A percentile compares a stretch with the other conserved stretches of the same genome.
These are phyloP conservation scores for Lasioglossum malachurum DNA, from an alignment of 2,888 invertebrate species.

Conservation along the genomic window DNA sequence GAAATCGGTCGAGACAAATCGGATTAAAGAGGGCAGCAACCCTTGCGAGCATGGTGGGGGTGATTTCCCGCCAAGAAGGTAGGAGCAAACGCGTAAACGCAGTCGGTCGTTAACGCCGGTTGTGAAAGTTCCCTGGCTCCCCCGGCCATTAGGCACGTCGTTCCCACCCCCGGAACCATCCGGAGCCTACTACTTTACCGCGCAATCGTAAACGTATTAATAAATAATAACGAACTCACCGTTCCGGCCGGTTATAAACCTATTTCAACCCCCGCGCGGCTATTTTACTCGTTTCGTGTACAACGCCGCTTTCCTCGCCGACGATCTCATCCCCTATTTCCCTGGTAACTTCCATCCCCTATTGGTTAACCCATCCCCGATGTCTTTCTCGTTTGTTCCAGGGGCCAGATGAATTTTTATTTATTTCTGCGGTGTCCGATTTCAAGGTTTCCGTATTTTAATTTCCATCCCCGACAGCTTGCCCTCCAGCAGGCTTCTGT, in stretches of 20 bases:
- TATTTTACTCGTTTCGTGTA: neutral
- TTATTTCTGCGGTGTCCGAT: neutral
- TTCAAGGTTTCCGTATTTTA: neutral
- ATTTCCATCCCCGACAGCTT: neutral
- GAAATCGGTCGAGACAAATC: constrained; percentile 32
- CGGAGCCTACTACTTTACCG: constrained; percentile 60
- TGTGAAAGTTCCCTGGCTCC: constrained; percentile 73
- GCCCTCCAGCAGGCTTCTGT: neutral
- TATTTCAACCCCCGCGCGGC: neutral
- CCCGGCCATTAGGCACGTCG: constrained; percentile 71
- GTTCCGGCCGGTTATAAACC: constrained; percentile 10
- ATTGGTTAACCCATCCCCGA: neutral
- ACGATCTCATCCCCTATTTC: neutral
- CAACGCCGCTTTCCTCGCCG: neutral
- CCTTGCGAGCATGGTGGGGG: neutral
- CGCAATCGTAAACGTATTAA: constrained; percentile 75
- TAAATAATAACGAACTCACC: constrained; percentile 67
- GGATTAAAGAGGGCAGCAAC: constrained; percentile 30
- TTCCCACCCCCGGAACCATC: constrained; percentile 44
- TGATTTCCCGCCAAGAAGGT: constrained; percentile 8
- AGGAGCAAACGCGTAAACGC: constrained; percentile 61
- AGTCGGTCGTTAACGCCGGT: constrained; percentile 72
- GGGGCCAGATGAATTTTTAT: neutral
- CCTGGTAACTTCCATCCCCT: neutral
- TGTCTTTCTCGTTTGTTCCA: neutral